Evolutionary conservation across 2,888 invertebrate genomes (phyloP).

Genomic region (Trissolcus japonicus): DNA sequence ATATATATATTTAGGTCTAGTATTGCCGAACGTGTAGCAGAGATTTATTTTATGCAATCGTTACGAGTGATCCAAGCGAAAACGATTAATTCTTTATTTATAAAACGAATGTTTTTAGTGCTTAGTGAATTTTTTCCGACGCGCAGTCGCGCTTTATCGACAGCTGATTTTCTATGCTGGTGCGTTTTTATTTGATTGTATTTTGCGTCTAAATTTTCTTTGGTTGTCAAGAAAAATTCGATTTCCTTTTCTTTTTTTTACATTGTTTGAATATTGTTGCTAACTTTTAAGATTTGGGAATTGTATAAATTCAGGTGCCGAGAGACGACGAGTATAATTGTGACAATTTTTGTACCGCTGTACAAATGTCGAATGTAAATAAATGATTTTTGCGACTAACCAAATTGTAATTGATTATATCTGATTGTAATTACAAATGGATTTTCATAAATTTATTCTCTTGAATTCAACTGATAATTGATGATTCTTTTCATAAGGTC

Average conservation of each 20-base stretch:
- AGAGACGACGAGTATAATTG: constrained; percentile 22
- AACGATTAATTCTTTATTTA: constrained; percentile 28
- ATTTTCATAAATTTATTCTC: too few species aligned
- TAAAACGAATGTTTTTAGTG: constrained; percentile 21
- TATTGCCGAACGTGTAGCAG: constrained; percentile 40
- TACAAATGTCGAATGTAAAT: constrained; percentile 43
- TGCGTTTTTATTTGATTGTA: too few species aligned
- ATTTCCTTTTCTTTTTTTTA: constrained; percentile 13
- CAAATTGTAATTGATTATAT: not conserved
- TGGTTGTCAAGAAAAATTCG: not conserved
- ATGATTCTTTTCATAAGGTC: too few species aligned
- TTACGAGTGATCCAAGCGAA: constrained; percentile 23
- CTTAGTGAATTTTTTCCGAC: constrained; percentile 8
- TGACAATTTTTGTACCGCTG: constrained; percentile 30
- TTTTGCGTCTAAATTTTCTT: too few species aligned
- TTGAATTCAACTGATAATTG: too few species aligned
- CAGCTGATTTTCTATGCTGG: too few species aligned
- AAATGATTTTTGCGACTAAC: constrained; percentile 34
- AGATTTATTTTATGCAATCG: constrained; percentile 51
- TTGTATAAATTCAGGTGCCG: constrained; percentile 31
- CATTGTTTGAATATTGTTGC: constrained; percentile 34
- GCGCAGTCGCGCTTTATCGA: not conserved
- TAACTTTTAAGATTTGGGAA: constrained; percentile 33
- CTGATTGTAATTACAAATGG: too few species aligned
- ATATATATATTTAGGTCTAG: constrained; percentile 23